A percentile compares a stretch with the other conserved stretches of the same genome.
Conservation (phyloP, 2,113 vertebrate species). For the Euleptes europaea region DNA sequence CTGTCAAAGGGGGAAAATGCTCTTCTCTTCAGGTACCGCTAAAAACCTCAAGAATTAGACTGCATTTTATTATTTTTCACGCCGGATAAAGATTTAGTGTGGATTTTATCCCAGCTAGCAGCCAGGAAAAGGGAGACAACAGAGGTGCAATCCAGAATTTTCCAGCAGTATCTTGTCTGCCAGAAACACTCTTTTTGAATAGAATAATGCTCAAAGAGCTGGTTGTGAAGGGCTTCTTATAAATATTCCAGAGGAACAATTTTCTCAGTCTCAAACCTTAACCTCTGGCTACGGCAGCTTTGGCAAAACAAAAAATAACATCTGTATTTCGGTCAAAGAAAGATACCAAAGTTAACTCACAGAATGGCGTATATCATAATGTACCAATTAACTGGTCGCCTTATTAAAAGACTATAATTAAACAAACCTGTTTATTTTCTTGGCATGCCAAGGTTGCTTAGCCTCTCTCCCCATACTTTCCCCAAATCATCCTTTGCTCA, state of each 20-base stretch:
- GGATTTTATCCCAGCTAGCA: neutral
- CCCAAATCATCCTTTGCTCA: neutral
- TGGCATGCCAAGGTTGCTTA: neutral
- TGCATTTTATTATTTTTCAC: neutral
- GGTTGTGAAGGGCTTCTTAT: neutral
- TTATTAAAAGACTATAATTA: neutral
- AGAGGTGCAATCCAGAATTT: neutral
- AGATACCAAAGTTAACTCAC: neutral
- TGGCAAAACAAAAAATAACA: neutral
- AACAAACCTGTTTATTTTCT: constrained; percentile 8
- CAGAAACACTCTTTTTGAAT: constrained; percentile 4
- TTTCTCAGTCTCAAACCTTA: neutral
- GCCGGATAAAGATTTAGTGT: neutral
- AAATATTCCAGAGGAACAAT: neutral
- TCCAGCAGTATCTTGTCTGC: neutral
- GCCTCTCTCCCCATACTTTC: neutral
- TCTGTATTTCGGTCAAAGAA: neutral
- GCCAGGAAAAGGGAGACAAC: neutral
- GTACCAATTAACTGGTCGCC: neutral
- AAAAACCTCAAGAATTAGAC: neutral
- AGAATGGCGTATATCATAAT: neutral
- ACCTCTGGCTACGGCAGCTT: neutral
- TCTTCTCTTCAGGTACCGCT: neutral
- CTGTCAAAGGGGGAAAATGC: neutral
- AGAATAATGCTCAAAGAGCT: neutral